A percentile compares a stretch with the other conserved stretches of the same genome.
phyloP scores from a whole-genome alignment of 2,113 vertebrate species.

The Phalacrocorax aristotelis region DNA sequence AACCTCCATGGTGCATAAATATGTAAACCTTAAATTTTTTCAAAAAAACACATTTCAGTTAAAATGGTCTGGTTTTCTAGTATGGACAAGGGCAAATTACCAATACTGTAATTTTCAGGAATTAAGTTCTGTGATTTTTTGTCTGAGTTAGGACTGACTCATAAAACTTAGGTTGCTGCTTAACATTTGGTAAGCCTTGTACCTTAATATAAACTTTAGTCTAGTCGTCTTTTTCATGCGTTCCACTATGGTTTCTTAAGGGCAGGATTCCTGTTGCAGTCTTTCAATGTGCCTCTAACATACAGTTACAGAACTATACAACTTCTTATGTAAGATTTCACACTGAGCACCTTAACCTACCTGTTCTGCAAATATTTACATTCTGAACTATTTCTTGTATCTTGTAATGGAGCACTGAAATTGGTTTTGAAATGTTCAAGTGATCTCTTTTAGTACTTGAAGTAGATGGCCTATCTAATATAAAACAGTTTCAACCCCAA shows the following conservation, averaged over 20 bases:
- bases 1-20: background rate
- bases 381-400: background rate
- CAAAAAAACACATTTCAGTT: background rate
- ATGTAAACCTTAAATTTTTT: background rate
- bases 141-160: background rate
- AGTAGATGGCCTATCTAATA: background rate
- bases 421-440: background rate
- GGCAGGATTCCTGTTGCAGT: background rate
- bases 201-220: background rate
- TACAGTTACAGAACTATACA: background rate
- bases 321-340: background rate
- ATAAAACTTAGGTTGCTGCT: background rate
- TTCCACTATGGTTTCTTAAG: background rate
- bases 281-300: background rate
- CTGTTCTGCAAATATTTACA: background rate
- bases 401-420: background rate
- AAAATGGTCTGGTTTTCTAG: background rate
- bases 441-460: background rate
- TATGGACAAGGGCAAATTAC: background rate
- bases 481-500: background rate
- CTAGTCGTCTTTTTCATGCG: background rate
- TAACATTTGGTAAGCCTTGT: background rate
- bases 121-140: background rate
- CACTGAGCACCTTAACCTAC: background rate
- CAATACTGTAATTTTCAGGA: background rate